Evolutionary conservation across 2,113 vertebrate genomes (phyloP), one percentile per base, ranked within the genome.

Genomic region (Serilophus lunatus): DNA sequence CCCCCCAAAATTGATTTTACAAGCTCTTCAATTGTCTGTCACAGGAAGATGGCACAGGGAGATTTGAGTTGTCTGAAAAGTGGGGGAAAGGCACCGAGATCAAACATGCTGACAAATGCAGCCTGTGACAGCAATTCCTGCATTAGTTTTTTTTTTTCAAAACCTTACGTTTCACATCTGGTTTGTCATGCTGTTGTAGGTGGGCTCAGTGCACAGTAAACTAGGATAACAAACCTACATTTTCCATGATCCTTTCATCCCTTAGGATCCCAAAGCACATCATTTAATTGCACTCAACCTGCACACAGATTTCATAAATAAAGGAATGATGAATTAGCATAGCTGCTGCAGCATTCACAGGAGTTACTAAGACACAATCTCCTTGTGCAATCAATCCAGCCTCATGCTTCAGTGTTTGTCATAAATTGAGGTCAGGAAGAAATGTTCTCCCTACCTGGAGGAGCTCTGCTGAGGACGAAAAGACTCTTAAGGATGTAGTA

Each of bases 391-490:
- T 94, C 92, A 91, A 79, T 90, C 92, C 90, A 82, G 88, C 78
- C 86, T 91, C 74, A 49, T 79, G 83, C 89, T 92, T 84, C 61
- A 47, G 49, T 68, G 92, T 92, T 92, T 89, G 86, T 75, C 86
- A 84, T 93, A 89, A 95, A 94, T 93, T 91, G 92, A 96, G 94
- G 91, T 93, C 92, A 92, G 91, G 77, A 96, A 95, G 86, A 90
- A 95, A 93, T 13, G 56, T 92, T 93, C 77, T 81, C 53, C 80
- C 56, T 93, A 88, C 91, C 92, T 97, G 91, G 80, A 90, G 86
- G 38, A 68, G 84, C 2, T 2, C 90, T 91, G 80, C 77, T 88
- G 23, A 56, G 66, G 23, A 51, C 68, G 88, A 77, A 77, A 77
- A 64, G 64, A 50, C 24, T 54, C 76, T 78, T 68, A 47, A 77